These are phyloP conservation scores for Alsophila aescularia DNA, from an alignment of 2,888 invertebrate species.

Conservation along the genomic window DNA sequence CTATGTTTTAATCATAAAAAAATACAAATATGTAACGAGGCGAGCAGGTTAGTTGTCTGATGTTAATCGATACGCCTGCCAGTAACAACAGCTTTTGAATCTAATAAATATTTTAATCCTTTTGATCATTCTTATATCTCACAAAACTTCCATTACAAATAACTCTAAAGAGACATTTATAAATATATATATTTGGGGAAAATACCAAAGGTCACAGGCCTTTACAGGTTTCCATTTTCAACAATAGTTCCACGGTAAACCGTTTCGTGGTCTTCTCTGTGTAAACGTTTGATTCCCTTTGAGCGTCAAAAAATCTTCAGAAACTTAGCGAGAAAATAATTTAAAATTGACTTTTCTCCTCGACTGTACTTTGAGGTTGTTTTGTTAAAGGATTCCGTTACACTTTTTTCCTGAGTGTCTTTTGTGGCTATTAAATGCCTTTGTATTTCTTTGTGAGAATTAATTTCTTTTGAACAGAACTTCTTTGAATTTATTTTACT, in stretches of 20 bases:
- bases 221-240: not conserved
- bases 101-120: too few relatives aligned
- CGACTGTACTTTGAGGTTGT: slow-evolving; percentile 17
- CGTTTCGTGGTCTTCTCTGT: slow-evolving; percentile 1
- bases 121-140: not conserved
- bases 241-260: not conserved
- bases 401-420: slow-evolving; percentile 27
- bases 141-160: not conserved
- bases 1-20: too few relatives aligned
- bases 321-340: slow-evolving; percentile 16
- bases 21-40: too few relatives aligned
- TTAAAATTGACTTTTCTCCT: slow-evolving; percentile 6
- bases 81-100: too few relatives aligned
- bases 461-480: slow-evolving; percentile 5
- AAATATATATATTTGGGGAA: not conserved
- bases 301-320: slow-evolving; percentile 9
- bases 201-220: slow-evolving; percentile 4
- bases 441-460: slow-evolving; percentile 21
- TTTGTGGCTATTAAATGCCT: slow-evolving; percentile 13
- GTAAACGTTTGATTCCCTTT: slow-evolving; percentile 9
- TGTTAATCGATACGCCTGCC: too few relatives aligned
- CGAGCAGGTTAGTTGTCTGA: too few relatives aligned
- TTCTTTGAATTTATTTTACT: slow-evolving; percentile 1
- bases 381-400: slow-evolving; percentile 21
- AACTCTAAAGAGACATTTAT: not conserved